These are phyloP conservation scores for Tragopan temminckii DNA, from an alignment of 2,797 vertebrate species.

Conservation along the genomic window DNA sequence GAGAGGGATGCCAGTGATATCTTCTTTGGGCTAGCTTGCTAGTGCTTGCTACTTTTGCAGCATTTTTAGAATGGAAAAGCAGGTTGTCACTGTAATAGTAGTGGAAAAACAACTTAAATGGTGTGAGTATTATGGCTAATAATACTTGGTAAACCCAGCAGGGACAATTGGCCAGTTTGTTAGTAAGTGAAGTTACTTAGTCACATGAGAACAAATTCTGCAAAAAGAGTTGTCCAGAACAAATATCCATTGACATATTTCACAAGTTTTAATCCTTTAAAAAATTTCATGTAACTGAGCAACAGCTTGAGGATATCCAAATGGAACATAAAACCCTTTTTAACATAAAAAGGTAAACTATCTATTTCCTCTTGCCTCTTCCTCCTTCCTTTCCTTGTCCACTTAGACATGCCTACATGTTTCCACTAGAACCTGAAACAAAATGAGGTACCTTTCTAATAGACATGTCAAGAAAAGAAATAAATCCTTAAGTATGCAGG, in stretches of 20 bases:
- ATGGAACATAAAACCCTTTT: not conserved
- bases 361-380: not conserved
- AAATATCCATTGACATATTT: not conserved
- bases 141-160: not conserved
- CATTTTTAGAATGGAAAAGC: not conserved
- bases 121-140: not conserved
- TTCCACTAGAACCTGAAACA: not conserved
- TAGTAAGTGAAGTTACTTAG: not conserved
- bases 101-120: not conserved
- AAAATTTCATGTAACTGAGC: not conserved
- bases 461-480: accelerated
- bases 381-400: not conserved
- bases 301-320: not conserved
- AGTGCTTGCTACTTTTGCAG: not conserved
- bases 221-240: not conserved
- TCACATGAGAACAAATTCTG: not conserved
- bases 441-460: not conserved
- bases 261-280: not conserved
- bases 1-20: not conserved
- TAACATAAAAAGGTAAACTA: not conserved
- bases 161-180: not conserved
- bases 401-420: not conserved
- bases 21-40: not conserved
- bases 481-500: not conserved
- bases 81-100: not conserved